Evolutionary conservation across 1,140 invertebrate genomes (phyloP).

Genomic region (Neodiprion pinetum): DNA sequence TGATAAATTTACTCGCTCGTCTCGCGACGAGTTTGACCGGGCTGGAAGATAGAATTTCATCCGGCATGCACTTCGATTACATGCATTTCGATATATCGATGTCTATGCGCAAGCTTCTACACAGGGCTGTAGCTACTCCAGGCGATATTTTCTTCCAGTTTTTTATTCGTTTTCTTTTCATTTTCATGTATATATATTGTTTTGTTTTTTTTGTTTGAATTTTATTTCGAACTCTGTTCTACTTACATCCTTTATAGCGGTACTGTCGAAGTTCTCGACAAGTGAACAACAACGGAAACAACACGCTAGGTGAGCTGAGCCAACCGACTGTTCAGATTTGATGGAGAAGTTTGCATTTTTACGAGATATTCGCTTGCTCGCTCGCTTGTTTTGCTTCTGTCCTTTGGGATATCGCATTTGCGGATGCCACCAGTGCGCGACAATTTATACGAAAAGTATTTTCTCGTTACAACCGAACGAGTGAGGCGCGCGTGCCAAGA

Average conservation of each 20-base stretch:
- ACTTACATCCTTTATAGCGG: neutral
- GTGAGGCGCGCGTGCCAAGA: neutral
- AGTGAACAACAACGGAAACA: constrained; percentile 10
- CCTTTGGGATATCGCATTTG: constrained; percentile 3
- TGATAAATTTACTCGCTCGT: too few relatives aligned
- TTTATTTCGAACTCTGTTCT: too few relatives aligned
- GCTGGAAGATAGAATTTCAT: neutral
- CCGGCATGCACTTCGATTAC: neutral
- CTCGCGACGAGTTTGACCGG: too few relatives aligned
- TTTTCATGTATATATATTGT: neutral
- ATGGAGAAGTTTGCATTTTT: constrained; percentile 48
- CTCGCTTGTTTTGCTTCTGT: constrained; percentile 10
- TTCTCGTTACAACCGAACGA: constrained; percentile 21
- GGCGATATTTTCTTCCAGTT: neutral
- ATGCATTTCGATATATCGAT: neutral
- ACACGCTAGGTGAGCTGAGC: neutral
- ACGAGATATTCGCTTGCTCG: constrained; percentile 33
- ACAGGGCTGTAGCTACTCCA: neutral
- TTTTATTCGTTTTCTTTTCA: neutral
- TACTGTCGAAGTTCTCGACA: constrained; percentile 5
- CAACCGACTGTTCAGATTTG: constrained; percentile 10
- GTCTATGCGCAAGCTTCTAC: neutral
- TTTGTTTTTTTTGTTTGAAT: neutral
- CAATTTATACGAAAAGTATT: constrained; percentile 52
- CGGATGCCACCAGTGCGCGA: constrained; percentile 33